Percentiles rank a stretch among this genome's conserved stretches.
Evolutionary conservation across 2,888 invertebrate species (phyloP).

Genomic region (Craniophora ligustri): DNA sequence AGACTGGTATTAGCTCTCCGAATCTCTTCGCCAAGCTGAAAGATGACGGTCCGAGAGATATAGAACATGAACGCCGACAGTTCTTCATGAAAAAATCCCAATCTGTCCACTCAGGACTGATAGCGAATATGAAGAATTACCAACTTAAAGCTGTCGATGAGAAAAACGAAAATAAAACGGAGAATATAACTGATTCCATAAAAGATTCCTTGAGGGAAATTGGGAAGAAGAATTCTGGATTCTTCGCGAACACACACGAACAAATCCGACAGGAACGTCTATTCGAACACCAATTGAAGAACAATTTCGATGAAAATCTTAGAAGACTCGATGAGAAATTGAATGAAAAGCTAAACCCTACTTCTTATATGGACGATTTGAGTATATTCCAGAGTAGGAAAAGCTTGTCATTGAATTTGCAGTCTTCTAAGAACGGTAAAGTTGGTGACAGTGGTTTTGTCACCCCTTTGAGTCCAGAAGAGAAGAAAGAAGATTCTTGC

Average conservation of each 20-base stretch:
- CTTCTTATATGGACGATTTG: constrained; percentile 73
- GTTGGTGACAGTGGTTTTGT: constrained; percentile 90
- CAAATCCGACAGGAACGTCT: constrained; percentile 91
- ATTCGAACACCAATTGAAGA: constrained; percentile 83
- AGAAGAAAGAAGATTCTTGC: constrained; percentile 74
- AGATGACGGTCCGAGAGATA: constrained; percentile 63
- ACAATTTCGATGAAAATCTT: constrained; percentile 83
- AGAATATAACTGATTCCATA: constrained; percentile 72
- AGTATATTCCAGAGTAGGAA: constrained; percentile 74
- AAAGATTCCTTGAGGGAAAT: constrained; percentile 76
- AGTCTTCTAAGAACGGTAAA: constrained; percentile 62
- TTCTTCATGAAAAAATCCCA: constrained; percentile 83
- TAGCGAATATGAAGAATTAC: constrained; percentile 69
- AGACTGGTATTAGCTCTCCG: constrained; percentile 78
- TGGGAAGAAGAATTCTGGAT: constrained; percentile 77
- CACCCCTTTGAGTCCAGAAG: constrained; percentile 89
- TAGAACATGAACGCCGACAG: constrained; percentile 68
- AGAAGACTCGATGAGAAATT: constrained; percentile 74
- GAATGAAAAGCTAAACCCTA: constrained; percentile 70
- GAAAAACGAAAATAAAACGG: constrained; percentile 51
- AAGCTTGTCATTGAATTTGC: constrained; percentile 79
- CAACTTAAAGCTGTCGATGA: constrained; percentile 87
- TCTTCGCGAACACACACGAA: constrained; percentile 91
- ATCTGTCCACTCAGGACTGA: constrained; percentile 81
- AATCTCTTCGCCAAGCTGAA: constrained; percentile 81